Evolutionary conservation across 2,797 vertebrate genomes (phyloP), one percentile per base, ranked within the genome.

Genomic region (Eremophila alpestris): DNA sequence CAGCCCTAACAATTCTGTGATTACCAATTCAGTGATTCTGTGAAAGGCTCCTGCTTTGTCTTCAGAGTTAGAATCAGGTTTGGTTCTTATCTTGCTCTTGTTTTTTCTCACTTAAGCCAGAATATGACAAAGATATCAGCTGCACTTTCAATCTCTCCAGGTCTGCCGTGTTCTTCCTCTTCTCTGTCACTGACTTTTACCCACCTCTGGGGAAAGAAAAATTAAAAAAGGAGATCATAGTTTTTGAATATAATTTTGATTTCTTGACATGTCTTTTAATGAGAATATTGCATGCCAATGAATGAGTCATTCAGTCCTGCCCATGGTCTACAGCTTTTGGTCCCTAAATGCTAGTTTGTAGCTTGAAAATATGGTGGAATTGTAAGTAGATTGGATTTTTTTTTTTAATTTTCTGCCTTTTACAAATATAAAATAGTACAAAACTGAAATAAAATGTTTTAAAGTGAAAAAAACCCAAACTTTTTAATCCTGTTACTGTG

Each of bases 321-420:
- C 40, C 0, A 0, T 0, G 1, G 5, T 71, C 16, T 78, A 26
- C 16, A 62, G 27, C 3, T n/a, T 78, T 78, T 83, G 43, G 16
- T 56, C 36, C 41, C 22, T 43, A 68, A 55, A 26, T 59, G 30
- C 9, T 76, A 41, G 7, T 55, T 73, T 60, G 6, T 5, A 51
- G 9, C 6, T 55, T 80, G 40, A 91, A 93, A 71, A 76, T 46
- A 34, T 2, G 30, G 8, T 59, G 11, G 49, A 68, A 64, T 40
- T 60, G 4, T 40, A 73, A 51, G 4, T 13, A 79, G 22, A 17
- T 38, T 34, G 16, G 0, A 4, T 64, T 71, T 40, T 22, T 71
- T 40, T 22, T 41, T n/a, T 1, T 2, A 26, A 4, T 76, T 83
- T 80, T 59, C 7, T 24, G 1, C 5, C 22, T 77, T 64, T 87